These are phyloP conservation scores for Cynocephalus volans DNA, from an alignment of 2,113 vertebrate genomes.

Conservation along the genomic window DNA sequence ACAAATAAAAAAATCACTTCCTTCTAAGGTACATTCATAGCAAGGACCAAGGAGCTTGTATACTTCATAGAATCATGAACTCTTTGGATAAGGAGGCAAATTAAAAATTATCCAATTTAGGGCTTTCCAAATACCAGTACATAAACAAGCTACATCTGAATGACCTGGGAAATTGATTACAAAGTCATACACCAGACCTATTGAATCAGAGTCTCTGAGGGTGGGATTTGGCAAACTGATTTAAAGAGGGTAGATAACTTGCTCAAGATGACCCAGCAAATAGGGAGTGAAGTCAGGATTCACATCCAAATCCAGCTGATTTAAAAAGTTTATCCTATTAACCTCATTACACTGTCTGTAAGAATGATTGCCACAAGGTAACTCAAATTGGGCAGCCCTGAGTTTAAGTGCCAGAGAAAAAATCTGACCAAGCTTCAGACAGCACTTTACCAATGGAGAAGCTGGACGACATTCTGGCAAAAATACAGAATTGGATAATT, in stretches of 20 bases:
- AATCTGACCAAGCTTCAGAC: background rate
- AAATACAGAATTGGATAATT: background rate
- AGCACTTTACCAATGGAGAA: background rate
- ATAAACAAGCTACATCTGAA: background rate
- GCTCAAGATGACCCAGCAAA: background rate
- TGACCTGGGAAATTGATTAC: background rate
- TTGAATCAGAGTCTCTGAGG: conserved; percentile 20
- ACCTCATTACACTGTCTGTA: background rate
- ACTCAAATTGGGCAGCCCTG: background rate
- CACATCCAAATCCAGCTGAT: background rate
- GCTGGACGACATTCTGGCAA: background rate
- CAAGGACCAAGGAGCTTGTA: background rate
- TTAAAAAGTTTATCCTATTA: background rate
- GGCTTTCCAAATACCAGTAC: background rate
- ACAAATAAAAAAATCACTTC: background rate
- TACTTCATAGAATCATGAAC: background rate
- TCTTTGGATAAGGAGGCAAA: background rate
- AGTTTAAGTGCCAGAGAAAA: background rate
- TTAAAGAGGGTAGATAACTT: background rate
- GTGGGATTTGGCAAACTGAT: background rate
- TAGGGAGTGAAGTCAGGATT: background rate
- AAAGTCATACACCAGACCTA: background rate
- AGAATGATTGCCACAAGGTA: background rate
- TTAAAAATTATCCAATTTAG: background rate
- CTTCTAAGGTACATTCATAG: background rate